These are phyloP conservation scores for Prunella strophiata DNA, from an alignment of 2,797 vertebrate species.

Conservation along the genomic window DNA sequence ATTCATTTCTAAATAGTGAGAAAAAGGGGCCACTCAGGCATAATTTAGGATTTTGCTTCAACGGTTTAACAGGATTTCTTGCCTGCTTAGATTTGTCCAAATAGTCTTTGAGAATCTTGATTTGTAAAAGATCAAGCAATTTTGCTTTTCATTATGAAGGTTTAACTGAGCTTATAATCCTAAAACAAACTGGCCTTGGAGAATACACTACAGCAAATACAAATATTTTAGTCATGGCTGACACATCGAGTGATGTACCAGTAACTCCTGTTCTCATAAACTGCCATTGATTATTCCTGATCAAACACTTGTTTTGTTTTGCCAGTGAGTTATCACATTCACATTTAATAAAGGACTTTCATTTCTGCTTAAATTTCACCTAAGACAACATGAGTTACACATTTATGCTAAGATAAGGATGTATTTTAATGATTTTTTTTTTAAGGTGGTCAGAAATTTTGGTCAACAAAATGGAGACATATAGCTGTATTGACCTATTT, in stretches of 20 bases:
- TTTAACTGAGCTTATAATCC: background rate
- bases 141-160: background rate
- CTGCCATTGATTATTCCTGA: background rate
- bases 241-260: background rate
- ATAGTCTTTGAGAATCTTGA: background rate
- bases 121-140: background rate
- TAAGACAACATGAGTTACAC: background rate
- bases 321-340: background rate
- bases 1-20: background rate
- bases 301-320: background rate
- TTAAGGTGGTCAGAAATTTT: background rate
- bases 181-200: background rate
- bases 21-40: background rate
- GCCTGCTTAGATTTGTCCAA: background rate
- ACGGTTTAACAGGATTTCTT: constrained; percentile 6
- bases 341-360: background rate
- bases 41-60: background rate
- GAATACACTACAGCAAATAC: background rate
- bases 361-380: background rate
- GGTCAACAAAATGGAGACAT: background rate
- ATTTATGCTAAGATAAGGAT: background rate
- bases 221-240: background rate
- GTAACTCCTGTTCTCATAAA: background rate
- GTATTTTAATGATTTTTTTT: background rate
- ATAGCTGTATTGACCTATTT: background rate